These are phyloP conservation scores for Eriocheir sinensis DNA, from an alignment of 1,140 invertebrate species.

Conservation along the genomic window DNA sequence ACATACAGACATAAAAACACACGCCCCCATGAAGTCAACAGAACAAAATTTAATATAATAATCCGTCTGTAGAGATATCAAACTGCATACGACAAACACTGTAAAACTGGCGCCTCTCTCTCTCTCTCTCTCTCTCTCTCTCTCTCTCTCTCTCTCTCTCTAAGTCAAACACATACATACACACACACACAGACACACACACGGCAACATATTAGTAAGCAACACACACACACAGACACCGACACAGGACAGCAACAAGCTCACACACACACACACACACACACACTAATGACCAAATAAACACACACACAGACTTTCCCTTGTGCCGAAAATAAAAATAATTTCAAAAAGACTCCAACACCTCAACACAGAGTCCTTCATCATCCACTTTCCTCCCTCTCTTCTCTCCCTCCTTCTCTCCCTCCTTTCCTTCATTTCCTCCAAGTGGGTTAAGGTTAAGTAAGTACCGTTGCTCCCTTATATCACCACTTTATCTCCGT, in stretches of 20 bases:
- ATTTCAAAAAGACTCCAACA: neutral
- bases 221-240: too few species aligned
- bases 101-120: too few species aligned
- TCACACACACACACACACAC: slow-evolving; percentile 9
- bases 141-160: too few species aligned
- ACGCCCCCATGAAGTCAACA: too few species aligned
- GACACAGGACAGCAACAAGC: neutral
- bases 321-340: neutral
- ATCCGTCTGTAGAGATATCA: too few species aligned
- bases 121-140: too few species aligned
- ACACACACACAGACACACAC: too few species aligned
- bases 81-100: too few species aligned
- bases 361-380: neutral
- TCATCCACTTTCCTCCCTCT: neutral
- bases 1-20: neutral
- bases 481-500: neutral
- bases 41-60: too few species aligned
- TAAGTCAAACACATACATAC: too few species aligned
- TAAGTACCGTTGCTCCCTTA: neutral
- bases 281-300: neutral
- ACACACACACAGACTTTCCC: neutral
- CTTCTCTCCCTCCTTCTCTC: slow-evolving; percentile 20
- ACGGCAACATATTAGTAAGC: too few species aligned
- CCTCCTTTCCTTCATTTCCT: too few species aligned
- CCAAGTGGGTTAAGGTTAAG: neutral